Evolutionary conservation across 53 echinoderm and acorn worm species (phyloP).

Genomic region (Pentamera pediparva): DNA sequence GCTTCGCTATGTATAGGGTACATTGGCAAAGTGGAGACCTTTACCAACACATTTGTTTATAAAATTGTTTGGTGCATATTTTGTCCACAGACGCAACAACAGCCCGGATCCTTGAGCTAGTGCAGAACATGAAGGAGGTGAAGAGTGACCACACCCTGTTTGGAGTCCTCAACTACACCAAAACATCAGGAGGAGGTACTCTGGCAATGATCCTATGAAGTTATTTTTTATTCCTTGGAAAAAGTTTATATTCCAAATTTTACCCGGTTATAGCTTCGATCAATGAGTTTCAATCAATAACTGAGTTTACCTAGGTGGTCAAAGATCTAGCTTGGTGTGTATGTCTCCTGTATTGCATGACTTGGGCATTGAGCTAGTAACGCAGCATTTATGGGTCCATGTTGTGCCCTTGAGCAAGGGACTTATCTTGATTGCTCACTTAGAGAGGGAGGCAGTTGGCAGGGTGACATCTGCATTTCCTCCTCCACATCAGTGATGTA

Average conservation of each 20-base stretch:
- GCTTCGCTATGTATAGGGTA: no score
- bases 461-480: no score
- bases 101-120: constrained; percentile 81
- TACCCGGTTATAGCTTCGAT: background rate
- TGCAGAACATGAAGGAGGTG: constrained; percentile 79
- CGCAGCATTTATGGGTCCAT: no score
- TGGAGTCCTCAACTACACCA: constrained; percentile 96
- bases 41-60: background rate
- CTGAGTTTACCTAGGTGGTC: no score
- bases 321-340: no score
- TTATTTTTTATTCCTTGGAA: background rate
- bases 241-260: background rate
- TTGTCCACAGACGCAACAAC: constrained; percentile 69
- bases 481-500: no score
- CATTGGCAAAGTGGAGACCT: no score
- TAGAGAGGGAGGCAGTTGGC: no score
- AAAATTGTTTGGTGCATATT: background rate
- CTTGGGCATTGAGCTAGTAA: no score
- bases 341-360: no score
- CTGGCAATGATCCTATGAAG: background rate
- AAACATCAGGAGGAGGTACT: constrained; percentile 88
- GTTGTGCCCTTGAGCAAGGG: no score
- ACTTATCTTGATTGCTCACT: no score
- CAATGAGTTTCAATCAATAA: background rate
- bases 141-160: constrained; percentile 91